phyloP scores from a whole-genome alignment of 2,888 invertebrate species.

The Sarcophaga rosellei region DNA sequence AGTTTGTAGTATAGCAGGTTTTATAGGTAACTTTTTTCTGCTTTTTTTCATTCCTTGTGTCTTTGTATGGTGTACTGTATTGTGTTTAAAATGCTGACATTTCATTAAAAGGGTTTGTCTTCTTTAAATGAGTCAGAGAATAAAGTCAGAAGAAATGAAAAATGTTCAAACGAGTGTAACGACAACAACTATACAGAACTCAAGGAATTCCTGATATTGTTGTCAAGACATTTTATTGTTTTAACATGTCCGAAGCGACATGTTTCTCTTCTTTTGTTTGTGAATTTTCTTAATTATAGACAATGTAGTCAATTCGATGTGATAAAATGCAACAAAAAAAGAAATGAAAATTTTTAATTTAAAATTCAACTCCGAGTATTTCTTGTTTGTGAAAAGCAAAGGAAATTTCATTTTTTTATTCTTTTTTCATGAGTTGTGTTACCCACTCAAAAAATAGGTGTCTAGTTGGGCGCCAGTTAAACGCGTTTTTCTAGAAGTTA shows the following conservation, averaged over 20 bases:
- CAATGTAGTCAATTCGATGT: conserved; percentile 20
- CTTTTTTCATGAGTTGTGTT: too few species aligned
- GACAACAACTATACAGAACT: too few species aligned
- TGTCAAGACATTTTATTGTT: conserved; percentile 49
- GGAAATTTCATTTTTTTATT: too few species aligned
- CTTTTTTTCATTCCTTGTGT: conserved; percentile 23
- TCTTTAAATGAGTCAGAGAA: conserved; percentile 26
- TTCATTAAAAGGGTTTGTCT: conserved; percentile 30
- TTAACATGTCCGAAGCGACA: conserved; percentile 25
- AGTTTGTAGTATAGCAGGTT: not conserved
- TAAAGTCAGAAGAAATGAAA: not conserved
- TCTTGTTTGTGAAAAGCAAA: too few species aligned
- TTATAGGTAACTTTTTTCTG: conserved; percentile 36
- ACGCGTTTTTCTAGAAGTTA: too few species aligned
- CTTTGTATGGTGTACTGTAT: not conserved
- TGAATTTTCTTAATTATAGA: conserved; percentile 17
- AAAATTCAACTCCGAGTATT: too few species aligned
- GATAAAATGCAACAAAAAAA: not conserved
- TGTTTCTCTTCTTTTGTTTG: not conserved
- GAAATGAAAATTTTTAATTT: too few species aligned
- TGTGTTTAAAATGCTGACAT: conserved; percentile 30
- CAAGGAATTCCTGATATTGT: conserved; percentile 27
- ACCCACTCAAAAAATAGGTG: too few species aligned
- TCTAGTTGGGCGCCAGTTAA: too few species aligned
- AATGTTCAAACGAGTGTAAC: too few species aligned